Percentiles rank a stretch among this genome's conserved stretches.
phyloP scores from a whole-genome alignment of 2,113 vertebrate species.

The Himantopus leucocephalus region DNA sequence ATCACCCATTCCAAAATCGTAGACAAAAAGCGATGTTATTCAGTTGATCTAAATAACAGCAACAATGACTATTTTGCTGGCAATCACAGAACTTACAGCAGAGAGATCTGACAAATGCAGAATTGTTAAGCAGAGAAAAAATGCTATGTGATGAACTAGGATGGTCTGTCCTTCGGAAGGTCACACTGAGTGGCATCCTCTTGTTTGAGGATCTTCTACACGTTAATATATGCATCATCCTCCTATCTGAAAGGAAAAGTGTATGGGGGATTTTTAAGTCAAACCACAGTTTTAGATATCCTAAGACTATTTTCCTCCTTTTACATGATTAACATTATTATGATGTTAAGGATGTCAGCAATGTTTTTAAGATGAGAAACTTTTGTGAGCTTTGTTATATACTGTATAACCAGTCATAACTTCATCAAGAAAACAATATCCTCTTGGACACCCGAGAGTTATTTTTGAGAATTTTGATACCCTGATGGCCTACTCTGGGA shows the following conservation, averaged over 20 bases:
- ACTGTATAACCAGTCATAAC: neutral
- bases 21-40: accelerated
- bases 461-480: neutral
- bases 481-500: neutral
- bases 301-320: neutral
- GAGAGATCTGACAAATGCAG: neutral
- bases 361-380: neutral
- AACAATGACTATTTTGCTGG: neutral
- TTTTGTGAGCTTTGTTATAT: neutral
- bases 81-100: neutral
- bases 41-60: neutral
- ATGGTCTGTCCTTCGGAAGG: neutral
- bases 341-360: neutral
- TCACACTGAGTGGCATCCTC: neutral
- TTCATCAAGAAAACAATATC: neutral
- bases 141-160: neutral
- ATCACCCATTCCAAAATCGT: neutral
- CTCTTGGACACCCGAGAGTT: neutral
- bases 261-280: neutral
- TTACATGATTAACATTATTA: too few relatives aligned
- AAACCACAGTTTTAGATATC: neutral
- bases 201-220: neutral
- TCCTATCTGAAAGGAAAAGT: neutral
- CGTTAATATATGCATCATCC: neutral
- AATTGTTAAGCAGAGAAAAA: neutral